Base-by-base conservation (phyloP, 2,113 vertebrate species). In the Sebastes fasciatus region DNA sequence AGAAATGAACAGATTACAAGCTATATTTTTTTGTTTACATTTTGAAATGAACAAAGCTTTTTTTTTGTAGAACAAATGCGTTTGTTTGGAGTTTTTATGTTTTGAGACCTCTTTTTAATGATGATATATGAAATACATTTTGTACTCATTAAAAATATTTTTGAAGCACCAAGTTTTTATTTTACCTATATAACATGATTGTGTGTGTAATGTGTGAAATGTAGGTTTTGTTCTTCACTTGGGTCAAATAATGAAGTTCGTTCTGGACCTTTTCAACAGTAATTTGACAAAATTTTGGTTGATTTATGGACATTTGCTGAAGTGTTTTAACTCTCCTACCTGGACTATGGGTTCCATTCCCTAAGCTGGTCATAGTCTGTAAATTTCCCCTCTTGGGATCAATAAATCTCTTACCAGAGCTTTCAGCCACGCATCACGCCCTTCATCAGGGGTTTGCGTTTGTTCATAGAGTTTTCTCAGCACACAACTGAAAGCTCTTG, bases 21-120 rank as follows among this genome's bases (percentile, higher is more conserved):
- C 89, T 93, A 88, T 85, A 78, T 90, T 82, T 77, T 87, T 77
- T 43, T 81, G 86, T 94, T 92, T 93, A 94, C 91, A 89, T 83
- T 84, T 84, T 85, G 3, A 87, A 85, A 89, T 74, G 76, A 91
- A 89, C 84, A 78, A 90, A 88, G 12, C 4, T 17, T 85, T 14
- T 88, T 10, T 86, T 76, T 77, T 73, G 49, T 11, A 42, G 61
- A 86, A 88, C 69, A 90, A 82, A 72, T 74, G 9, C 11, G 34
- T 86, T 83, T 81, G 8, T 79, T 73, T 60, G 2, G 11, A 55
- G 8, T 45, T 79, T 73, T 5, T 49, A 58, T 78, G 12, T 78
- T 57, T 67, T 72, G 17, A 84, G 60, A 84, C 48, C 16, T 86
- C 67, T 78, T 74, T 34, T 57, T 68, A 49, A 68, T 81, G 23